A percentile compares a stretch with the other conserved stretches of the same genome.
Evolutionary conservation across 2,797 vertebrate genomes (phyloP).

Genomic region (Bradypodion pumilum): DNA sequence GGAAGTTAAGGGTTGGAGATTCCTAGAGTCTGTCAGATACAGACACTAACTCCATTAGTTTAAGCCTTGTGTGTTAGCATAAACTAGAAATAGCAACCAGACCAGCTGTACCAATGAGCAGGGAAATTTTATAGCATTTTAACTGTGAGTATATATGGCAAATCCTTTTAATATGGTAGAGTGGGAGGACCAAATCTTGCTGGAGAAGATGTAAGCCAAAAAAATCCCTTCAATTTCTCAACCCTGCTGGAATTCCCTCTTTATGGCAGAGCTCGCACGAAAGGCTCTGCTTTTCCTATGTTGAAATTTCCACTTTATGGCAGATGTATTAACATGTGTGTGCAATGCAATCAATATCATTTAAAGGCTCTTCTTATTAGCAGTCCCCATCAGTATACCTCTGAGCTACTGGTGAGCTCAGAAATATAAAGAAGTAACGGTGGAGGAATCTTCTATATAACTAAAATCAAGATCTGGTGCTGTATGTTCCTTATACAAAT

Average conservation of each 20-base stretch:
- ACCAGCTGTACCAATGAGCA: not conserved
- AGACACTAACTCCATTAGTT: conserved; percentile 15
- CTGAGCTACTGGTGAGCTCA: not conserved
- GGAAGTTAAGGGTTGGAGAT: not conserved
- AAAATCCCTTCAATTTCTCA: not conserved
- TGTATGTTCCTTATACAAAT: too few relatives aligned
- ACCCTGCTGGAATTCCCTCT: not conserved
- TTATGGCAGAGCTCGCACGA: not conserved
- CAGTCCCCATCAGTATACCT: too few relatives aligned
- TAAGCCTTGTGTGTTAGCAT: conserved; percentile 25
- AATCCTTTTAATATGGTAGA: conserved; percentile 13
- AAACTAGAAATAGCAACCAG: conserved; percentile 17
- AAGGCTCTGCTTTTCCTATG: too few relatives aligned
- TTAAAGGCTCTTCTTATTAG: not conserved
- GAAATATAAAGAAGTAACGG: not conserved
- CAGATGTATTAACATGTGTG: too few relatives aligned
- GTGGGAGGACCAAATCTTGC: conserved; percentile 5
- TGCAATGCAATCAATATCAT: not conserved
- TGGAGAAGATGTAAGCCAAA: not conserved
- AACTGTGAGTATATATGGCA: not conserved
- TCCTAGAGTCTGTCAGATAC: not conserved
- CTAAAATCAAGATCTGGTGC: too few relatives aligned
- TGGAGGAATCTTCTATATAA: too few relatives aligned
- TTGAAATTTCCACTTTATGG: not conserved
- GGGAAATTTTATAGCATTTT: conserved; percentile 10